A percentile compares a stretch with the other conserved stretches of the same genome.
Evolutionary conservation across 92 coral and sea anemone genomes (phyloP).

Genomic region (Porites divaricata): DNA sequence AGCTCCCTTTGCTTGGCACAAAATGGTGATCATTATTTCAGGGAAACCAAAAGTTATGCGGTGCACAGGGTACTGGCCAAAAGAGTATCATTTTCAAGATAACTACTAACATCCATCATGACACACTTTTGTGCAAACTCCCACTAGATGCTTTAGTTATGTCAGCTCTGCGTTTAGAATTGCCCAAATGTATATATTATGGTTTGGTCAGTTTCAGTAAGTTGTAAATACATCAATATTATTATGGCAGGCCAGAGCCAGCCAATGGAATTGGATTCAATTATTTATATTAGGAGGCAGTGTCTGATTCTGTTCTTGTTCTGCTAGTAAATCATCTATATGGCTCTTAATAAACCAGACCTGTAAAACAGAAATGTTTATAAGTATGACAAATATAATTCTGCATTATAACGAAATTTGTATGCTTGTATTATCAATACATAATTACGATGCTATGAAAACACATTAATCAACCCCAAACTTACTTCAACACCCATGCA

Average conservation of each 20-base stretch:
- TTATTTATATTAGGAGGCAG: neutral
- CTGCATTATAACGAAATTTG: no score
- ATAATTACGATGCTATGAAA: no score
- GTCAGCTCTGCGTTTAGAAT: no score
- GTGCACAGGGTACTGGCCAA: no score
- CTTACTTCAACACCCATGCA: constrained; percentile 87
- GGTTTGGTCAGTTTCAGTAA: neutral
- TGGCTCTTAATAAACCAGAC: constrained; percentile 51
- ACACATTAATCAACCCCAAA: neutral
- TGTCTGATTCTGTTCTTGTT: constrained; percentile 1
- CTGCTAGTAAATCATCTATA: constrained; percentile 38
- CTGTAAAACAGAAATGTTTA: neutral
- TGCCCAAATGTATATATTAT: neutral
- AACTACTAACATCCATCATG: no score
- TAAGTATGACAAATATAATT: neutral
- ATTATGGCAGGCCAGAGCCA: neutral
- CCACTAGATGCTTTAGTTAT: no score
- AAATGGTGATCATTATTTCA: no score
- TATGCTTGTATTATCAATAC: no score
- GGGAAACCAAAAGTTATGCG: no score
- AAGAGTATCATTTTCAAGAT: no score
- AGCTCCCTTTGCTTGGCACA: no score
- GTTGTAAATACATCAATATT: neutral
- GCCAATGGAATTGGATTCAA: neutral
- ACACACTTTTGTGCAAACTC: no score